Percentiles rank a stretch among this genome's conserved stretches.
phyloP scores from a whole-genome alignment of 2,113 vertebrate species.

The Etia nguti region DNA sequence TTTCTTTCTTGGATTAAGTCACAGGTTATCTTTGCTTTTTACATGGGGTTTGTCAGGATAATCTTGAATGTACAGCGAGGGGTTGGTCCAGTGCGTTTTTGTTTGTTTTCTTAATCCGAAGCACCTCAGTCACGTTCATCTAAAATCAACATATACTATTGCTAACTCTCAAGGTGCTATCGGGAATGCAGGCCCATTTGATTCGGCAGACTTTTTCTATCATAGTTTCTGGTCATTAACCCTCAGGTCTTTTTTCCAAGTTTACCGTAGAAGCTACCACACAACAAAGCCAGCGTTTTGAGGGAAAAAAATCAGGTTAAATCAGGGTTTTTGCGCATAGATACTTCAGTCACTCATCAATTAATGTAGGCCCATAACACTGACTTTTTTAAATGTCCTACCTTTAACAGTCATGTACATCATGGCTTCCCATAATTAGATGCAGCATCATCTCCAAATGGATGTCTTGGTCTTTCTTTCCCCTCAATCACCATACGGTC shows the following conservation, averaged over 20 bases:
- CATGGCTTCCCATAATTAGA: constrained; percentile 1
- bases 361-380: neutral
- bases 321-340: constrained; percentile 52
- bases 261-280: constrained; percentile 32
- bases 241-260: constrained; percentile 50
- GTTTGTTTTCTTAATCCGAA: neutral
- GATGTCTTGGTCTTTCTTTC: neutral
- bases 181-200: neutral
- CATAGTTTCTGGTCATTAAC: neutral
- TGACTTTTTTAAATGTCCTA: neutral
- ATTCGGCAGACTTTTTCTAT: neutral
- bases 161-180: neutral
- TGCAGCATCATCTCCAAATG: neutral
- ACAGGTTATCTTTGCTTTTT: neutral
- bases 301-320: neutral
- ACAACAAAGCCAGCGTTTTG: constrained; percentile 38
- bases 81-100: neutral
- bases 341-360: neutral
- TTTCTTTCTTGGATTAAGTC: neutral
- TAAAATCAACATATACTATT: neutral
- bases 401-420: neutral
- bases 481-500: constrained; percentile 1
- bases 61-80: constrained; percentile 45
- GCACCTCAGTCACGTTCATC: neutral
- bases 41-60: neutral